Evolutionary conservation across 2,888 invertebrate genomes (phyloP).

Genomic region (Xylota sylvarum): DNA sequence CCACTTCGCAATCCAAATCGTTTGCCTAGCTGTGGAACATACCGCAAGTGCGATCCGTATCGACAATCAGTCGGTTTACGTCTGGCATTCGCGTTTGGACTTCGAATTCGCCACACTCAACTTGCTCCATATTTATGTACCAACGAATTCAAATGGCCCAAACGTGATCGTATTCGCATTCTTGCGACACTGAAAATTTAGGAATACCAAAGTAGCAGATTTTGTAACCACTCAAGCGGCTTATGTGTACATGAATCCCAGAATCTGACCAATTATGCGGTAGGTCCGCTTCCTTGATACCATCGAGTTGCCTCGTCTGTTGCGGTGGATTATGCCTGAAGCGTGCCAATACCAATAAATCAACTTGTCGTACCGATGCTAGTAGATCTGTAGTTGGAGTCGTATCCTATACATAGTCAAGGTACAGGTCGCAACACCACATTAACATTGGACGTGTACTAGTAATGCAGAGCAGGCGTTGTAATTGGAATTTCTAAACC

Average conservation of each 20-base stretch:
- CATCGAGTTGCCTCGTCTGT: slow-evolving; percentile 36
- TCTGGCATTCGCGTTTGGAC: slow-evolving; percentile 45
- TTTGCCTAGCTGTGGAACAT: neutral
- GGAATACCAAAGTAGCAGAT: neutral
- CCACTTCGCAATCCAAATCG: slow-evolving; percentile 14
- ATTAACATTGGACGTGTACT: slow-evolving; percentile 23
- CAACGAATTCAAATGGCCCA: slow-evolving; percentile 42
- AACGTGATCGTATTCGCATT: slow-evolving; percentile 61
- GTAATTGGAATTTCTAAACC: slow-evolving; percentile 36
- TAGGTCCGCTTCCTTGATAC: slow-evolving; percentile 58
- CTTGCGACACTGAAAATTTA: slow-evolving; percentile 40
- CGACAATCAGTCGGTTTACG: slow-evolving; percentile 10
- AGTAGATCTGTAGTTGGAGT: neutral
- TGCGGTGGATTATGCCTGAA: slow-evolving; percentile 46
- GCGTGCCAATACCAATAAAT: slow-evolving; percentile 71
- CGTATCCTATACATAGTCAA: slow-evolving; percentile 14
- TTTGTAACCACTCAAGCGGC: slow-evolving; percentile 36
- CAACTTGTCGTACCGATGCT: slow-evolving; percentile 42
- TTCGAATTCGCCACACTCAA: slow-evolving; percentile 57
- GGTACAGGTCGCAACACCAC: slow-evolving; percentile 32
- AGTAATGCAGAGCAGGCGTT: slow-evolving; percentile 9
- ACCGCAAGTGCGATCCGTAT: slow-evolving; percentile 20
- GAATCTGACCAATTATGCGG: slow-evolving; percentile 44
- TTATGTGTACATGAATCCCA: slow-evolving; percentile 23
- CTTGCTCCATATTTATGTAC: slow-evolving; percentile 39